phyloP scores from a whole-genome alignment of 2,113 vertebrate genomes.

The Tyto alba region DNA sequence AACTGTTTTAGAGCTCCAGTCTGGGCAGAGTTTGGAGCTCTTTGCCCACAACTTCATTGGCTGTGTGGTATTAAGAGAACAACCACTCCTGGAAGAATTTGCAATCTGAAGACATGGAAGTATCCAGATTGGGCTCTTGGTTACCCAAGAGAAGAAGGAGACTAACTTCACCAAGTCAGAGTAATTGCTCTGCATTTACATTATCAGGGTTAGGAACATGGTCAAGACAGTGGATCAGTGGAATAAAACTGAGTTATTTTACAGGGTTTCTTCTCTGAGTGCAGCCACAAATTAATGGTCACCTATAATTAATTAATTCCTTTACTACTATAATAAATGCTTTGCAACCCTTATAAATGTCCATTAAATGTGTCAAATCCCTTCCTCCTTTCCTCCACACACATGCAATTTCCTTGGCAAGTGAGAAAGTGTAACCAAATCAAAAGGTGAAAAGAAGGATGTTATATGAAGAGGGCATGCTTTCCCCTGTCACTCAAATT shows the following conservation, averaged over 20 bases:
- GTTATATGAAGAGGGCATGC: constrained; percentile 2
- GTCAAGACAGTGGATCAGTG: constrained; percentile 6
- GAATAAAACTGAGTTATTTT: constrained; percentile 34
- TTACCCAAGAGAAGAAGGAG: background rate
- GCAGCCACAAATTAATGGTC: constrained; percentile 33
- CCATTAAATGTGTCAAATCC: constrained; percentile 46
- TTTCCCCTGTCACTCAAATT: constrained; percentile 49
- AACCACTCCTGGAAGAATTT: background rate
- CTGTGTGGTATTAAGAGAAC: background rate
- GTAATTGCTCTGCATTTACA: constrained; percentile 17
- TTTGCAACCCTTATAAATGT: background rate
- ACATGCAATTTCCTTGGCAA: constrained; percentile 32
- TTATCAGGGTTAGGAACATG: background rate
- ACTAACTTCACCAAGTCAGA: background rate
- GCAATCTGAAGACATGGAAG: background rate
- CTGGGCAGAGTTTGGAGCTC: too few relatives aligned
- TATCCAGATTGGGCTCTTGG: background rate
- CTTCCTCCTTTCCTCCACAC: constrained; percentile 27
- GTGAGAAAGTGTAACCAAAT: background rate
- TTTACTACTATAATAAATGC: constrained; percentile 29
- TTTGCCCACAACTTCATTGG: background rate
- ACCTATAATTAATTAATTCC: constrained; percentile 45
- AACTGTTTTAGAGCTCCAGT: background rate
- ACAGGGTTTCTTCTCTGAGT: constrained; percentile 6
- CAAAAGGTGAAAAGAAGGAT: constrained; percentile 32